Evolutionary conservation across 35 echinoderm and acorn worm species (phyloP).

Genomic region (Amphiura filiformis): DNA sequence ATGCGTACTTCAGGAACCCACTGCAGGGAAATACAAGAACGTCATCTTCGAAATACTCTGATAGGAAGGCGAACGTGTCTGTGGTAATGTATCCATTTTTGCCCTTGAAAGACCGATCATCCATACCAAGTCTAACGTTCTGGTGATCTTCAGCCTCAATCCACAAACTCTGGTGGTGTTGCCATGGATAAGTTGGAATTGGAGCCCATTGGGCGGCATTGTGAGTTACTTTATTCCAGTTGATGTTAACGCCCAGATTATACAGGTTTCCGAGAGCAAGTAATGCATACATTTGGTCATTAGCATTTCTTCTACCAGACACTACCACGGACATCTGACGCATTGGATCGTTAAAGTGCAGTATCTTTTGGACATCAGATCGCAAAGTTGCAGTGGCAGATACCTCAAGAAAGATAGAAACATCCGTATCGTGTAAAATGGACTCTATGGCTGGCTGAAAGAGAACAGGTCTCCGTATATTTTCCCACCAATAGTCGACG

Average conservation of each 20-base stretch:
- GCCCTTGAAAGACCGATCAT: constrained; percentile 79
- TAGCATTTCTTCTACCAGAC: constrained; percentile 61
- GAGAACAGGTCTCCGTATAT: constrained; percentile 80
- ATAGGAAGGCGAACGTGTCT: constrained; percentile 73
- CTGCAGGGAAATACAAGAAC: constrained; percentile 60
- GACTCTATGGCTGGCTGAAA: constrained; percentile 76
- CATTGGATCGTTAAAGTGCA: constrained; percentile 47
- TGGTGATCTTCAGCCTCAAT: constrained; percentile 67
- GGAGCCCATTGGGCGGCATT: constrained; percentile 30
- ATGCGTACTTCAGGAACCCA: constrained; percentile 58
- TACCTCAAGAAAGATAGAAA: constrained; percentile 76
- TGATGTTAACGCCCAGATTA: constrained; percentile 44
- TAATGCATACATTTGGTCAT: constrained; percentile 66
- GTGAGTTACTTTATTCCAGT: constrained; percentile 63
- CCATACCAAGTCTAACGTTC: constrained; percentile 72
- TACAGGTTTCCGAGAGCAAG: constrained; percentile 56
- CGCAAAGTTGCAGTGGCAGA: constrained; percentile 74
- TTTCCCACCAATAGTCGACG: constrained; percentile 90
- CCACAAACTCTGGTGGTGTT: constrained; percentile 59
- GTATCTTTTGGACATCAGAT: constrained; percentile 77
- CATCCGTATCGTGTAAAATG: constrained; percentile 58
- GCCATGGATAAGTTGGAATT: constrained; percentile 85
- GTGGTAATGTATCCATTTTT: constrained; percentile 72
- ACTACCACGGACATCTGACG: constrained; percentile 43
- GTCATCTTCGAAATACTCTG: constrained; percentile 56